Percentiles rank a stretch among this genome's conserved stretches.
phyloP scores from a whole-genome alignment of 2,888 invertebrate genomes.

The Ophion costatus region DNA sequence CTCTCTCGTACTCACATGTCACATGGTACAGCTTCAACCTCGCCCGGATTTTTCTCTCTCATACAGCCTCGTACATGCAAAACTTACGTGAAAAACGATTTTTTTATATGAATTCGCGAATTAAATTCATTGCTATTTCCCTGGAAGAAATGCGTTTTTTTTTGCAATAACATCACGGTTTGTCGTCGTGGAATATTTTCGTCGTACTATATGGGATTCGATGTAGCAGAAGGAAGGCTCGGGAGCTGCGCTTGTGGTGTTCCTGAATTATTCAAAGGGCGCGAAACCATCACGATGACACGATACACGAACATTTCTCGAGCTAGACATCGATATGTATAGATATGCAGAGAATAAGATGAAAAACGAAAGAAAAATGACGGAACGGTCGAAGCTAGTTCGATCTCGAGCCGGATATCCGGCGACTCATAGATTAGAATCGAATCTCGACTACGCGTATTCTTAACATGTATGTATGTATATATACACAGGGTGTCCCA shows the following conservation, averaged over 20 bases:
- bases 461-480: neutral
- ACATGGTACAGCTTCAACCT: too few species aligned
- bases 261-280: slow-evolving; percentile 59
- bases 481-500: too few species aligned
- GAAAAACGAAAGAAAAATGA: slow-evolving; percentile 18
- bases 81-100: too few species aligned
- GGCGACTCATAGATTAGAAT: slow-evolving; percentile 65
- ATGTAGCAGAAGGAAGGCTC: neutral
- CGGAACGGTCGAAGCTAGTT: slow-evolving; percentile 56
- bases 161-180: neutral
- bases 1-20: too few species aligned
- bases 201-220: neutral
- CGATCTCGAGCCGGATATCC: slow-evolving; percentile 70
- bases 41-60: too few species aligned
- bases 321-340: slow-evolving; percentile 11
- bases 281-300: slow-evolving; percentile 42
- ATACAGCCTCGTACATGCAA: too few species aligned
- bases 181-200: slow-evolving; percentile 1
- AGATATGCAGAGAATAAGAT: slow-evolving; percentile 8
- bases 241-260: slow-evolving; percentile 17
- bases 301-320: slow-evolving; percentile 31
- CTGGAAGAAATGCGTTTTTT: too few species aligned
- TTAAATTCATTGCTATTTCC: too few species aligned
- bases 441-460: slow-evolving; percentile 47
- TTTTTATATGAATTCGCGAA: too few species aligned